Conservation (phyloP, 2,888 invertebrate genomes). For the Scaptodrosophila latifasciaeformis region DNA sequence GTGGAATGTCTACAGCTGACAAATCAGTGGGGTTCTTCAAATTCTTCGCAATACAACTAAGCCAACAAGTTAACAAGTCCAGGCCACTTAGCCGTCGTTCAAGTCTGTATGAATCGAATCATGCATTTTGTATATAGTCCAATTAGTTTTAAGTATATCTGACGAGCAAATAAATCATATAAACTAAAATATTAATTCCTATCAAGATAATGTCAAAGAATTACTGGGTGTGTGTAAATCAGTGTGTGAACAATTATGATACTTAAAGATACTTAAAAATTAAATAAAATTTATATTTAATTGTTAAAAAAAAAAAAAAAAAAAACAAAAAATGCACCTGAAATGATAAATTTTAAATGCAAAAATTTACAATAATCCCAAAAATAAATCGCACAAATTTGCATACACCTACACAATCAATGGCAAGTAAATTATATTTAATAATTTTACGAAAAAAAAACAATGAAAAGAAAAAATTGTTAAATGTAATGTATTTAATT, state of each 20-base stretch:
- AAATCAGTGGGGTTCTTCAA: slow-evolving; percentile 11
- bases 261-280: too few relatives aligned
- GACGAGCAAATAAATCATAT: too few relatives aligned
- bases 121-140: too few relatives aligned
- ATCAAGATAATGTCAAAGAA: neutral
- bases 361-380: slow-evolving; percentile 1
- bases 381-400: neutral
- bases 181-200: too few relatives aligned
- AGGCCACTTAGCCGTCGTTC: too few relatives aligned
- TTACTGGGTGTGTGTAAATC: too few relatives aligned
- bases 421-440: slow-evolving; percentile 55
- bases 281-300: slow-evolving; percentile 2
- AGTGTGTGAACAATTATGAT: too few relatives aligned
- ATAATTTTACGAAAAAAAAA: slow-evolving; percentile 65
- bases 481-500: slow-evolving; percentile 48
- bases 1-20: too few relatives aligned
- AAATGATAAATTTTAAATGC: neutral
- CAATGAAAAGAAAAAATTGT: too few relatives aligned
- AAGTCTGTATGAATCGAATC: too few relatives aligned
- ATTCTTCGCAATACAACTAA: neutral
- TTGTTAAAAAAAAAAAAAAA: slow-evolving; percentile 3
- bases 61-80: neutral
- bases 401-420: slow-evolving; percentile 45
- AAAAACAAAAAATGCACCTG: neutral
- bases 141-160: too few relatives aligned